These are phyloP conservation scores for Dione vanillae DNA, from an alignment of 2,888 invertebrate genomes.

Conservation along the genomic window DNA sequence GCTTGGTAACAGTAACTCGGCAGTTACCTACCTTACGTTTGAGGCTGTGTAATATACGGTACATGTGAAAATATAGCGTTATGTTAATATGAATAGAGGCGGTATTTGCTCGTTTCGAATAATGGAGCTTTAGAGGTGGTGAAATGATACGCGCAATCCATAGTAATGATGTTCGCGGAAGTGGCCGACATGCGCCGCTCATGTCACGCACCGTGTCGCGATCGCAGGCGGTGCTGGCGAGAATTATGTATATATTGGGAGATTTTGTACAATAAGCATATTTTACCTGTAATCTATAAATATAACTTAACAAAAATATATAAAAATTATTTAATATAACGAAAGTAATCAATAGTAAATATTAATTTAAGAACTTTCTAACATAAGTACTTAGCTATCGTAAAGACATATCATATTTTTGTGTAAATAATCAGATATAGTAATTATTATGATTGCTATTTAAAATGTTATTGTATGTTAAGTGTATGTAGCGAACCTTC, in stretches of 20 bases:
- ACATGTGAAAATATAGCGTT: conserved; percentile 23
- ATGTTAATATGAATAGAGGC: conserved; percentile 16
- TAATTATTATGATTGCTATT: too few relatives aligned
- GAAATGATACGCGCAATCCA: conserved; percentile 61
- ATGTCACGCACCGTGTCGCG: conserved; percentile 50
- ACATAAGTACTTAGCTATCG: too few relatives aligned
- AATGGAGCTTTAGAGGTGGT: conserved; percentile 40
- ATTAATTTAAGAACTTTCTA: too few relatives aligned
- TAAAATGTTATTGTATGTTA: neutral
- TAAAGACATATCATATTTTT: too few relatives aligned
- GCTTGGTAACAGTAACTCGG: conserved; percentile 43
- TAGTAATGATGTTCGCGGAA: conserved; percentile 69
- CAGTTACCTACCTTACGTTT: conserved; percentile 28
- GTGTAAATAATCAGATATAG: too few relatives aligned
- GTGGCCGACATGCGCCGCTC: conserved; percentile 54
- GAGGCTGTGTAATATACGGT: neutral
- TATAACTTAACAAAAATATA: neutral
- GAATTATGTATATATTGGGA: neutral
- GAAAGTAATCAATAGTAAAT: too few relatives aligned
- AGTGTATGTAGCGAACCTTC: neutral
- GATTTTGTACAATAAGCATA: neutral
- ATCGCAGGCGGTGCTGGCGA: conserved; percentile 35
- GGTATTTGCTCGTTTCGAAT: conserved; percentile 8
- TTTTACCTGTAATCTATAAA: neutral
- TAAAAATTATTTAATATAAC: too few relatives aligned